Evolutionary conservation across 2,888 invertebrate genomes (phyloP).

Genomic region (Beris chalybata): DNA sequence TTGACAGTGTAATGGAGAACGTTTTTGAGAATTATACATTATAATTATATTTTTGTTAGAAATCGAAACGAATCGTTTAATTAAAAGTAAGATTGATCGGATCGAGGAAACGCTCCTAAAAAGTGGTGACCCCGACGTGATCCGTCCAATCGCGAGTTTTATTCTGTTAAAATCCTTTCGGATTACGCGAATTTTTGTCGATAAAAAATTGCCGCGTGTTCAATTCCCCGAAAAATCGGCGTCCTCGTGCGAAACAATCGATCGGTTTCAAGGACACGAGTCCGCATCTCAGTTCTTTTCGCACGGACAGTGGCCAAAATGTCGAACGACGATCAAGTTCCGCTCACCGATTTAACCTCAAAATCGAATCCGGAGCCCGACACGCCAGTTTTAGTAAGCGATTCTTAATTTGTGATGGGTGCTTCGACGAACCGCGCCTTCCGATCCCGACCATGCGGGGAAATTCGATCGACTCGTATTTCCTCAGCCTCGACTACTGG

Average conservation of each 20-base stretch:
- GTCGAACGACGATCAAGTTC: no score
- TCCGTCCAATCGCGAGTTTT: background rate
- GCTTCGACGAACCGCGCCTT: background rate
- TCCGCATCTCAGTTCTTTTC: no score
- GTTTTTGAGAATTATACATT: no score
- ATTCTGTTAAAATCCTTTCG: background rate
- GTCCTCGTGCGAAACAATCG: background rate
- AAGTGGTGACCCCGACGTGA: slow-evolving; percentile 2
- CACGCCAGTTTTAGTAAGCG: background rate
- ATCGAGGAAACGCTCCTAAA: background rate
- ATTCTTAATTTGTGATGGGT: background rate
- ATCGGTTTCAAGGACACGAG: no score
- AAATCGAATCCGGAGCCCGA: no score
- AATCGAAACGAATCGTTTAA: no score
- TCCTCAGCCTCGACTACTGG: background rate
- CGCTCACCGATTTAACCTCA: no score
- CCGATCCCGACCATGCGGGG: background rate
- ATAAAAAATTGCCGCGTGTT: background rate
- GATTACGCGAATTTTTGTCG: no score
- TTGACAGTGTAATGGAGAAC: no score
- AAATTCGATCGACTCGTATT: background rate
- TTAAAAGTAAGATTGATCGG: no score
- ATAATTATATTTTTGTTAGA: no score
- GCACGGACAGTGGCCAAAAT: no score
- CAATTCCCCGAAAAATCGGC: rapidly evolving